phyloP scores from a whole-genome alignment of 2,797 vertebrate genomes.

The Ctenopoma multispine region DNA sequence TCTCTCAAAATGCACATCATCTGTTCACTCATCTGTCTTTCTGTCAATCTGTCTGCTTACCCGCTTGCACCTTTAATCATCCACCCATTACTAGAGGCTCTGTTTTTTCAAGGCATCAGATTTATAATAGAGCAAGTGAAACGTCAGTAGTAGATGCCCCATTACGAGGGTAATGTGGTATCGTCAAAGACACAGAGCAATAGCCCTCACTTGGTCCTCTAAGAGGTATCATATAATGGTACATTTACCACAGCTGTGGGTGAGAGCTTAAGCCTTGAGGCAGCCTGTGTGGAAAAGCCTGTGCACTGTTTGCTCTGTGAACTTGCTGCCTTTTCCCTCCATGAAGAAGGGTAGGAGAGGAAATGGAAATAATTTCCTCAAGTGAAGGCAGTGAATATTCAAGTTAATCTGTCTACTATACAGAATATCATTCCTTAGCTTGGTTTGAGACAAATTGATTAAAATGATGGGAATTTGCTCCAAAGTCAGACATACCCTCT shows the following conservation, averaged over 20 bases:
- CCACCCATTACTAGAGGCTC: constrained; percentile 34
- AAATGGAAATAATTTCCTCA: background rate
- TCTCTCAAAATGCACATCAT: constrained; percentile 36
- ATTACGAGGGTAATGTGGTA: constrained; percentile 65
- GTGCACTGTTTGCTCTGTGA: constrained; percentile 6
- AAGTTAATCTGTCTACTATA: background rate
- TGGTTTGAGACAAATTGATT: constrained; percentile 11
- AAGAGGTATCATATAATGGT: constrained; percentile 35
- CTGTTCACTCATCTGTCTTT: constrained; percentile 31
- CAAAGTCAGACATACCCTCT: background rate
- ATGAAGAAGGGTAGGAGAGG: background rate
- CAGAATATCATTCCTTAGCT: background rate
- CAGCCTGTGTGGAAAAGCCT: constrained; percentile 14
- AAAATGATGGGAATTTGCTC: background rate
- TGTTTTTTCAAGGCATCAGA: constrained; percentile 35
- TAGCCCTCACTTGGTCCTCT: constrained; percentile 25
- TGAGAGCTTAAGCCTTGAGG: constrained; percentile 32
- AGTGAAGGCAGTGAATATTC: background rate
- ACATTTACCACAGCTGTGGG: constrained; percentile 38
- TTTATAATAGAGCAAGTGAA: constrained; percentile 34
- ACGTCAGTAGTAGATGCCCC: constrained; percentile 44
- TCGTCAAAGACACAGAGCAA: constrained; percentile 41
- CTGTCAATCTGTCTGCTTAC: constrained; percentile 26
- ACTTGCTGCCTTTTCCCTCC: background rate
- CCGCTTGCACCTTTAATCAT: constrained; percentile 35